These are phyloP conservation scores for Myiotriccus ornatus DNA, from an alignment of 2,797 vertebrate genomes.

Conservation along the genomic window DNA sequence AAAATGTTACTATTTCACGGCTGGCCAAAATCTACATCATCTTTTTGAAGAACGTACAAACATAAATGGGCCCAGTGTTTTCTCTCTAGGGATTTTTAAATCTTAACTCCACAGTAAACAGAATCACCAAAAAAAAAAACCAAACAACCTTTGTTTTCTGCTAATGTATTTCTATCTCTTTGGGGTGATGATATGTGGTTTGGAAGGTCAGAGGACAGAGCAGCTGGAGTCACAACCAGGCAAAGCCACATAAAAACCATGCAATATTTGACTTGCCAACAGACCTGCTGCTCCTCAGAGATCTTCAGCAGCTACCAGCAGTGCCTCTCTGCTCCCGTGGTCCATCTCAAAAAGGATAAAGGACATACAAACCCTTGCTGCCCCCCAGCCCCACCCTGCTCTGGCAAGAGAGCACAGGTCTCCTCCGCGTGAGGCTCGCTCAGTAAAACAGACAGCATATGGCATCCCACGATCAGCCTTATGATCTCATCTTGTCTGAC, in stretches of 20 bases:
- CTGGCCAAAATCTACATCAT: slow-evolving; percentile 34
- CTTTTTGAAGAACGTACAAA: neutral
- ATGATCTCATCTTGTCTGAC: slow-evolving; percentile 72
- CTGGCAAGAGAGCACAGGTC: neutral
- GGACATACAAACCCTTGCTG: neutral
- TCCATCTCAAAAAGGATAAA: neutral
- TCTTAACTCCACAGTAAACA: neutral
- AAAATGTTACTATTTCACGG: neutral
- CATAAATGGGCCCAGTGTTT: neutral
- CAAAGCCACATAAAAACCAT: neutral
- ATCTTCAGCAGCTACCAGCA: neutral
- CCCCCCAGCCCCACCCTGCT: neutral
- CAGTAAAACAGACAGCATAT: slow-evolving; percentile 39
- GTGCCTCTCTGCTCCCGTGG: neutral
- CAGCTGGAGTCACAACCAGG: neutral
- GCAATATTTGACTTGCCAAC: neutral
- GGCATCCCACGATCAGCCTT: slow-evolving; percentile 27
- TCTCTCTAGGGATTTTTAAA: neutral
- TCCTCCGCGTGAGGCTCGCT: neutral
- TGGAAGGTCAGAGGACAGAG: neutral
- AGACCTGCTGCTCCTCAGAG: neutral
- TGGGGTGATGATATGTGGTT: neutral
- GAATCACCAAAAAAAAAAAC: fast-evolving
- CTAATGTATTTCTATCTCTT: neutral
- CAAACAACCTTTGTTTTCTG: neutral